Evolutionary conservation across 2,888 invertebrate species (phyloP).

Genomic region (Meiosimyza platycephala): DNA sequence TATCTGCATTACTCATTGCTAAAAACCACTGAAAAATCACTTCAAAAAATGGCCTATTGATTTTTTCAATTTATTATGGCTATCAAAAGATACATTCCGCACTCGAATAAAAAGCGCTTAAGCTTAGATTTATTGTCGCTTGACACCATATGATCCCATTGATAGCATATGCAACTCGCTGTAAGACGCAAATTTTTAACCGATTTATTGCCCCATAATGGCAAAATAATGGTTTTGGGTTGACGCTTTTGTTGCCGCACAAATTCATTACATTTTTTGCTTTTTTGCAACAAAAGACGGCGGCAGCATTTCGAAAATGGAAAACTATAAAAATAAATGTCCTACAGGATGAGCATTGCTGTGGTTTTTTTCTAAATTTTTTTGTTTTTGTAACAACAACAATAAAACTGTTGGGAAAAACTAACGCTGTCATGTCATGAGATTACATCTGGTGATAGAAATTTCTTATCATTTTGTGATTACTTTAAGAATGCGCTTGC

Average conservation of each 20-base stretch:
- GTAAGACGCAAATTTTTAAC: slow-evolving; percentile 46
- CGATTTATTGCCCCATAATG: slow-evolving; percentile 62
- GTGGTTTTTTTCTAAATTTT: neutral
- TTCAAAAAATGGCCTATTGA: too few species aligned
- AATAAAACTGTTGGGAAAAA: neutral
- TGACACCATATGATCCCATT: neutral
- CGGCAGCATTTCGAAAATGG: neutral
- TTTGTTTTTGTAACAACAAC: too few species aligned
- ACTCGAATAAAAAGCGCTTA: neutral
- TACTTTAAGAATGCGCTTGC: neutral
- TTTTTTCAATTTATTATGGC: too few species aligned
- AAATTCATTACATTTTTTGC: slow-evolving; percentile 2
- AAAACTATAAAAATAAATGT: neutral
- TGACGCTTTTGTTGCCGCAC: neutral
- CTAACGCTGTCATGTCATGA: too few species aligned
- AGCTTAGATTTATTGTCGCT: slow-evolving; percentile 9
- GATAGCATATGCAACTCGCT: neutral
- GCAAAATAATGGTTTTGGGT: slow-evolving; percentile 44
- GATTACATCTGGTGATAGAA: slow-evolving; percentile 16
- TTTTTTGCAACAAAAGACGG: neutral
- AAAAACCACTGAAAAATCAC: too few species aligned
- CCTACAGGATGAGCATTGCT: neutral
- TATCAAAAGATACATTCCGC: neutral
- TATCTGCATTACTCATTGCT: too few species aligned
- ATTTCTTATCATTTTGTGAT: neutral